Evolutionary conservation across 2,113 vertebrate genomes (phyloP).

Genomic region (Oncorhynchus tshawytscha): DNA sequence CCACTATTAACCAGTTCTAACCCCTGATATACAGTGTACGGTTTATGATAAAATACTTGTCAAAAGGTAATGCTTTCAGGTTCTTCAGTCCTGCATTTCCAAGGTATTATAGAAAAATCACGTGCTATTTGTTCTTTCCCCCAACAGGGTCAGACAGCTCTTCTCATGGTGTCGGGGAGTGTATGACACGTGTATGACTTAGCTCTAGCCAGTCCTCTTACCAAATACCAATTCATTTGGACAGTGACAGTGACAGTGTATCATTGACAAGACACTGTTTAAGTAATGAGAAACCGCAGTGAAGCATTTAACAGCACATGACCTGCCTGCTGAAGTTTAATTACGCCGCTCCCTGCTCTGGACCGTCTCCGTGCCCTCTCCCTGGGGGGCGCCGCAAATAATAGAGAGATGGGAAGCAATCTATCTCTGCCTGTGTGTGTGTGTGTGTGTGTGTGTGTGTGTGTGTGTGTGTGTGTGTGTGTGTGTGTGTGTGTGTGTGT

Average conservation of each 20-base stretch:
- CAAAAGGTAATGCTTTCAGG: no score
- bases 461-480: constrained; percentile 3
- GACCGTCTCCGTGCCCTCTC: constrained; percentile 60
- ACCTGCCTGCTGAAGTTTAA: constrained; percentile 70
- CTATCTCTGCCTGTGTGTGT: constrained; percentile 46
- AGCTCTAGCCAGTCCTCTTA: constrained; percentile 38
- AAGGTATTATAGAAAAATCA: not conserved
- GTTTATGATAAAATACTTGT: no score
- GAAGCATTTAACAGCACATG: constrained; percentile 68
- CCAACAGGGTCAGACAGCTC: not conserved
- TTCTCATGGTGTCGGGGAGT: constrained; percentile 15
- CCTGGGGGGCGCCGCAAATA: constrained; percentile 54
- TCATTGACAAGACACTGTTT: constrained; percentile 61
- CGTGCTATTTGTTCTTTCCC: not conserved
- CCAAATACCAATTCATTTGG: constrained; percentile 62
- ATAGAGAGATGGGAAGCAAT: constrained; percentile 68
- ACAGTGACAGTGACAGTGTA: constrained; percentile 60
- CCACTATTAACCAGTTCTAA: no score
- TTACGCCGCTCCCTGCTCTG: constrained; percentile 59
- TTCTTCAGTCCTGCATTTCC: not conserved
- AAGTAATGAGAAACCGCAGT: constrained; percentile 65
- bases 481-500: no score
- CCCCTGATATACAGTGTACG: no score
- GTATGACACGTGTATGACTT: constrained; percentile 53
- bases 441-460: not conserved